phyloP scores from a whole-genome alignment of 2,113 vertebrate genomes.

The Channa maculata region DNA sequence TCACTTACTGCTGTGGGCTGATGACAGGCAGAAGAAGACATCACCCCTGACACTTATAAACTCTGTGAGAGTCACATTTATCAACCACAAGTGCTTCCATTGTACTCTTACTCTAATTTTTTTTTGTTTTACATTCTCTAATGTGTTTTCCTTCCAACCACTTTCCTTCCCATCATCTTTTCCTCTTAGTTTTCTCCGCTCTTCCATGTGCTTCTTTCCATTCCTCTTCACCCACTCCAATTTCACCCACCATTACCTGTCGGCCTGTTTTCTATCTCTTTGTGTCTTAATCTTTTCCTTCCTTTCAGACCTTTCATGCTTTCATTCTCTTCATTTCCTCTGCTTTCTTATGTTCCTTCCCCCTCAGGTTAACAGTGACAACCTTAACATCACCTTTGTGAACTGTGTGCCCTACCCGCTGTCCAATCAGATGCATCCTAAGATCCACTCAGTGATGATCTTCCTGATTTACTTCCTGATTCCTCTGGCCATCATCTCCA shows the following conservation, averaged over 20 bases:
- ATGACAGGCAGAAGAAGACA: not conserved
- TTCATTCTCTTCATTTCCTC: not conserved
- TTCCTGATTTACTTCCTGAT: conserved; percentile 95
- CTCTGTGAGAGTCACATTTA: not conserved
- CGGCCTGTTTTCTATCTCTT: not conserved
- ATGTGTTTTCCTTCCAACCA: too few relatives aligned
- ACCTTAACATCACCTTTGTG: conserved; percentile 86
- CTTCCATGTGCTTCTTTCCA: not conserved
- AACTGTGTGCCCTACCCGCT: conserved; percentile 94
- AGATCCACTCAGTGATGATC: conserved; percentile 93
- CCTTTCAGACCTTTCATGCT: too few relatives aligned
- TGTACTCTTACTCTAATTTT: too few relatives aligned
- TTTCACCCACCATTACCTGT: too few relatives aligned
- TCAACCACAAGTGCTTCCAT: not conserved
- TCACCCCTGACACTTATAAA: not conserved
- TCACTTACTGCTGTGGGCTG: conserved; percentile 16
- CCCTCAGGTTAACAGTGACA: conserved; percentile 81
- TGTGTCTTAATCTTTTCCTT: not conserved
- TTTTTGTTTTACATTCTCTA: not conserved
- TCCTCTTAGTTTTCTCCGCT: not conserved
- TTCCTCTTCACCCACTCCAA: too few relatives aligned
- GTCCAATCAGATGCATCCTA: conserved; percentile 90
- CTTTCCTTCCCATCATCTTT: too few relatives aligned
- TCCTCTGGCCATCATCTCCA: conserved; percentile 90
- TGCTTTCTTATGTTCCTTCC: rapidly evolving